Percentiles rank a stretch among this genome's conserved stretches.
Evolutionary conservation across 2,888 invertebrate genomes (phyloP).

Genomic region (Venustoraphidia nigricollis): DNA sequence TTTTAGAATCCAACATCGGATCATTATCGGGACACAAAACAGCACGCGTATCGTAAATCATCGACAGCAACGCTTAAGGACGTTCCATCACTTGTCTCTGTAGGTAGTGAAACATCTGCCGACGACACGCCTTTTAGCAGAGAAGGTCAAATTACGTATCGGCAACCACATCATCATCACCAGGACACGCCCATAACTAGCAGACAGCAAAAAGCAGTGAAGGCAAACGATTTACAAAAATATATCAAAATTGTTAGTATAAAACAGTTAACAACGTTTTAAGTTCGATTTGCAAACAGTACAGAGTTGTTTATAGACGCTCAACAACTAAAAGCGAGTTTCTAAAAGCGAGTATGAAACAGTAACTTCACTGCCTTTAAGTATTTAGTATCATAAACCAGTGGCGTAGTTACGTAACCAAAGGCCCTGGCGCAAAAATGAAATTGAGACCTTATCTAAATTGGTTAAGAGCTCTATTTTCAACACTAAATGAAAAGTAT

Average conservation of each 20-base stretch:
- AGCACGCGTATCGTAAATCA: not conserved
- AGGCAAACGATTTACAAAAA: constrained; percentile 29
- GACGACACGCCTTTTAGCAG: constrained; percentile 11
- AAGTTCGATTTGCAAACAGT: too few relatives aligned
- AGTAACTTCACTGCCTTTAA: too few relatives aligned
- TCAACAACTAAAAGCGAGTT: too few relatives aligned
- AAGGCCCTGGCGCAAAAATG: too few relatives aligned
- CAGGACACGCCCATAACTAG: constrained; percentile 24
- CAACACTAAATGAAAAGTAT: too few relatives aligned
- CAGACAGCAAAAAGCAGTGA: constrained; percentile 14
- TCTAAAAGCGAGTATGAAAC: too few relatives aligned
- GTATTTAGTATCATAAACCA: too few relatives aligned
- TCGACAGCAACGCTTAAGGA: not conserved
- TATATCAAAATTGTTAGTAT: constrained; percentile 31
- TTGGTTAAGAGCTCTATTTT: too few relatives aligned
- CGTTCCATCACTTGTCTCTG: constrained; percentile 2
- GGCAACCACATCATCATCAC: not conserved
- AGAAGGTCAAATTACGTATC: constrained; percentile 11
- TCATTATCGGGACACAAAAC: not conserved
- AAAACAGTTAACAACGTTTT: not conserved
- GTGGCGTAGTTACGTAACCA: too few relatives aligned
- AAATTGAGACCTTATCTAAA: too few relatives aligned
- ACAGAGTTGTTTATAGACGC: too few relatives aligned
- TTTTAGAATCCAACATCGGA: constrained; percentile 5
- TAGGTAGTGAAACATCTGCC: constrained; percentile 11